These are phyloP conservation scores for Naja naja DNA, from an alignment of 2,113 vertebrate species.

Conservation along the genomic window DNA sequence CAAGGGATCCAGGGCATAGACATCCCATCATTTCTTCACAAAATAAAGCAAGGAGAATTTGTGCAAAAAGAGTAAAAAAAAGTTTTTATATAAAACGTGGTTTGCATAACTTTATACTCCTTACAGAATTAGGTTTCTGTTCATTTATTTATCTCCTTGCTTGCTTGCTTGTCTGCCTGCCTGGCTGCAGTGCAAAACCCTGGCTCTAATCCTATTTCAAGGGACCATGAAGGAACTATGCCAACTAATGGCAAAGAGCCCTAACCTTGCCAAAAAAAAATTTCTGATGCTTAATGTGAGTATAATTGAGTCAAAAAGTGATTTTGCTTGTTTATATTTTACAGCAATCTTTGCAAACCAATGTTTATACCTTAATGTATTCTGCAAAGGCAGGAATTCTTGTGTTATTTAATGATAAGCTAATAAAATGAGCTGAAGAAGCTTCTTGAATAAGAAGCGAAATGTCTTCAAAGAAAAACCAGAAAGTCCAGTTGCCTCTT, in stretches of 20 bases:
- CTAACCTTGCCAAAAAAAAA: background rate
- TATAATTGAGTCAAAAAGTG: background rate
- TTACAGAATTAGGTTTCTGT: background rate
- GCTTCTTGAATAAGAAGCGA: no score
- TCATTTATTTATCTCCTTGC: no score
- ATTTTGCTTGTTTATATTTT: background rate
- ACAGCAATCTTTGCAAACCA: background rate
- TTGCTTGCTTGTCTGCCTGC: background rate
- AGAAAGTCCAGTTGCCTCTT: no score
- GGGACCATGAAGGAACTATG: background rate
- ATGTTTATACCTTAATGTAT: background rate
- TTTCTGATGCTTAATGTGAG: background rate
- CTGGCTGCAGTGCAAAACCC: background rate
- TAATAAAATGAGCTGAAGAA: no score
- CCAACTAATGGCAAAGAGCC: background rate
- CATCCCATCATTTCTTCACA: background rate
- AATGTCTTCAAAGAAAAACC: no score
- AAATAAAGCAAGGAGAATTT: background rate
- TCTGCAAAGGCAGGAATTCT: background rate
- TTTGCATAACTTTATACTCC: background rate
- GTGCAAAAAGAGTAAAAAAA: background rate
- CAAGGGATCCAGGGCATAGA: background rate
- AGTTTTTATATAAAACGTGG: no score
- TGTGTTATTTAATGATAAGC: background rate
- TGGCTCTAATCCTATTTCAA: background rate